Evolutionary conservation across 2,888 invertebrate species (phyloP).

Genomic region (Andrena bicolor): DNA sequence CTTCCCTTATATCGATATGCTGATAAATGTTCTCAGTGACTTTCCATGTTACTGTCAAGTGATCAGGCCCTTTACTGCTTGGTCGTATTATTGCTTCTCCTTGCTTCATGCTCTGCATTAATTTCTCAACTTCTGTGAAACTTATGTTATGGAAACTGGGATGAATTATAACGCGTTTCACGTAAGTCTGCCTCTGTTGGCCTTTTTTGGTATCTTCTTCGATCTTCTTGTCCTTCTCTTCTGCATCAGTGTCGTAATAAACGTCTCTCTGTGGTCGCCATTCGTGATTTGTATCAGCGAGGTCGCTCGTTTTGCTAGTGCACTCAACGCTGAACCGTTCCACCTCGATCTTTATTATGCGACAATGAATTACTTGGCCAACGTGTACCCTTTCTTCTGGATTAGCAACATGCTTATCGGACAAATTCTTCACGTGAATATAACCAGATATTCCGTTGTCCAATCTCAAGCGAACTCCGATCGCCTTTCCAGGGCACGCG

Average conservation of each 20-base stretch:
- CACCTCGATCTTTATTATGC: constrained; percentile 98
- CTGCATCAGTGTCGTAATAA: constrained; percentile 95
- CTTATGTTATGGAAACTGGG: constrained; percentile 99
- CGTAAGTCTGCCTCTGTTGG: constrained; percentile 93
- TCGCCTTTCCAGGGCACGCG: constrained; percentile 97
- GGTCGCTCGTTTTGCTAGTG: constrained; percentile 96
- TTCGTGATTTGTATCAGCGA: constrained; percentile 95
- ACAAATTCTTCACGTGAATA: constrained; percentile 96
- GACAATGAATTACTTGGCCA: constrained; percentile 93
- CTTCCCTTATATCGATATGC: constrained; percentile 98
- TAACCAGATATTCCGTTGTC: constrained; percentile 98
- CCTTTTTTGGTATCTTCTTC: constrained; percentile 94
- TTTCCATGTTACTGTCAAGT: constrained; percentile 99
- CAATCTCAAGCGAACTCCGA: constrained; percentile 94
- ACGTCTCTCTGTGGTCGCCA: constrained; percentile 96
- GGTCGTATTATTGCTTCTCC: constrained; percentile 98
- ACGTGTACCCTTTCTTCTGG: constrained; percentile 96
- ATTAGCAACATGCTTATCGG: constrained; percentile 96
- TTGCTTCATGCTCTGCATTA: constrained; percentile 96
- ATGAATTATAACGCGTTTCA: constrained; percentile 98
- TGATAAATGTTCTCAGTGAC: constrained; percentile 97
- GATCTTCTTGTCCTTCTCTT: constrained; percentile 91
- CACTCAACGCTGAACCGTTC: constrained; percentile 97
- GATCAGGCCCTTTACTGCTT: constrained; percentile 98
- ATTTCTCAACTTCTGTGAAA: constrained; percentile 95